Evolutionary conservation across 2,888 invertebrate genomes (phyloP), one percentile per base, ranked within the genome.

Genomic region (Corythucha ciliata): DNA sequence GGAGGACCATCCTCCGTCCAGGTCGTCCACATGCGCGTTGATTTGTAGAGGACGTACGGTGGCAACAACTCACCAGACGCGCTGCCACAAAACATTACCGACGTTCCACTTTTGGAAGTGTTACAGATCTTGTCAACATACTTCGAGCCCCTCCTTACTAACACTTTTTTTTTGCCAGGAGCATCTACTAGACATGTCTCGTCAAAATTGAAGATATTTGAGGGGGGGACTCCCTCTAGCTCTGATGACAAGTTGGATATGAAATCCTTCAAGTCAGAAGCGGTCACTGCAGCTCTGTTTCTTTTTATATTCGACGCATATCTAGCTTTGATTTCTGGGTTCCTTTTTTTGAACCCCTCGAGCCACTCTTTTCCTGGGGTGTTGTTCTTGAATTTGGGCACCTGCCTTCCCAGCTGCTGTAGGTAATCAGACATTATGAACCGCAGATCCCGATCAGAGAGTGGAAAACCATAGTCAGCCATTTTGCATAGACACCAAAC

Each of bases 31-130:
- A 70, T 34, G 51, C 66, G 49, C 48, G 60, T 57, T 3, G 67
- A 60, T 59, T 70, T 71, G 57, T 70, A 69, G 0, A 69, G 66
- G 8, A 69, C 65, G 57, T 69, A 70, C 22, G 61, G 60, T 10
- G 69, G 68, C 21, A 70, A 57, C 2, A 67, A 20, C 34, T 58
- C 53, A 5, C 69, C 70, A 47, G 55, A 60, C 12, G 69, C 68
- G 24, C 63, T 61, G n/a, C 60, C 66, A 50, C 65, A 62, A 47
- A 69, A 60, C 69, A 70, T 70, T 4, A 68, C 16, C 10, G 65
- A 65, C 12, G 61, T 60, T 1, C 63, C 55, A 10, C 60, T 52
- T 54, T 70, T 70, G 2, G 63, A 58, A 20, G 58, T 54, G 51
- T 69, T 66, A 21, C 22, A 24, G 22, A 41, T 41, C 16, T 25